These are phyloP conservation scores for Digitonthophagus gazella DNA, from an alignment of 2,888 invertebrate species.

Conservation along the genomic window DNA sequence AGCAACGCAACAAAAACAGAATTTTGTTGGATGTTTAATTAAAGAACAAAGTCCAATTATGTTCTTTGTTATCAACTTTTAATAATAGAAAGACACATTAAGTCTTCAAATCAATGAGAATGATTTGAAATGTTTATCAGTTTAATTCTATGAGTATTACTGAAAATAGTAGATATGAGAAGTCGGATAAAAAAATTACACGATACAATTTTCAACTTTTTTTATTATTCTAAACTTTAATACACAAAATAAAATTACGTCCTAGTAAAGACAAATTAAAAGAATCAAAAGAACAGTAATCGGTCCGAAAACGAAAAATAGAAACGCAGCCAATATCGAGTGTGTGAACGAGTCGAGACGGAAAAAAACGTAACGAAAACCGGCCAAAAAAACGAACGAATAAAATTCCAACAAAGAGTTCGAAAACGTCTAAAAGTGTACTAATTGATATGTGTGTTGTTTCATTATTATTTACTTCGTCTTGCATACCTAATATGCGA, in stretches of 20 bases:
- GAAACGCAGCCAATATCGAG: background rate
- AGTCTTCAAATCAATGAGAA: too few species aligned
- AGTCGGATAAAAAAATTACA: background rate
- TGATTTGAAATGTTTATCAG: too few species aligned
- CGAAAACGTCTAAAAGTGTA: background rate
- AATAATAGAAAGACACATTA: too few species aligned
- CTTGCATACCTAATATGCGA: background rate
- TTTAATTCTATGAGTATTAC: too few species aligned
- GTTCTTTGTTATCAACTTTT: too few species aligned
- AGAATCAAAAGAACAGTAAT: background rate
- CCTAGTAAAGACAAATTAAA: background rate
- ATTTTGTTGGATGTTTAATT: too few species aligned
- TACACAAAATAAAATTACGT: constrained; percentile 16
- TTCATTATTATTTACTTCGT: background rate
- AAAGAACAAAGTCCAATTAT: too few species aligned
- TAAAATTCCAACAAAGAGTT: too few species aligned
- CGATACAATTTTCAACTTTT: background rate
- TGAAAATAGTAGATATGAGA: too few species aligned
- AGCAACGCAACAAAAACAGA: too few species aligned
- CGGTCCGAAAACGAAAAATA: background rate
- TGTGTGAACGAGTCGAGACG: background rate
- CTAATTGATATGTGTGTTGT: background rate
- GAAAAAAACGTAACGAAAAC: background rate
- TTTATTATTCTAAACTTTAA: constrained; percentile 15
- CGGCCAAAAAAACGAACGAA: background rate